Evolutionary conservation across 2,113 vertebrate species (phyloP).

Genomic region (Ovibos moschatus): DNA sequence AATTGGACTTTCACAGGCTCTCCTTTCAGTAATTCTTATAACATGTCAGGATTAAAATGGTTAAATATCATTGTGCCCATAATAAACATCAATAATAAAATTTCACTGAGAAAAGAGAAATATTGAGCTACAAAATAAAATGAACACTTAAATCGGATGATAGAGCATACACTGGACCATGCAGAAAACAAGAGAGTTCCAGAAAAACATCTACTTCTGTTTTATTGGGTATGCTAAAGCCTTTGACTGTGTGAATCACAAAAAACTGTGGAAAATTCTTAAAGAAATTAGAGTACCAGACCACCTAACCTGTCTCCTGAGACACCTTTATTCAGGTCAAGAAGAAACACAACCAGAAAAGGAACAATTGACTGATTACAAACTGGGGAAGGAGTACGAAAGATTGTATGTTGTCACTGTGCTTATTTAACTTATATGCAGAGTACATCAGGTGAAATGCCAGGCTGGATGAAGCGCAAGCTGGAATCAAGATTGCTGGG

Average conservation of each 20-base stretch:
- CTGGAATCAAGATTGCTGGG: not conserved
- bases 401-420: not conserved
- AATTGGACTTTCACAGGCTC: not conserved
- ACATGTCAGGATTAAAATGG: not conserved
- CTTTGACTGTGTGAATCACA: not conserved
- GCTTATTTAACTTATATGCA: not conserved
- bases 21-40: not conserved
- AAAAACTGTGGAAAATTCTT: not conserved
- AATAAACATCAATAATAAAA: not conserved
- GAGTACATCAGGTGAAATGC: not conserved
- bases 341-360: not conserved
- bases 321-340: not conserved
- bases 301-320: not conserved
- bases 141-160: not conserved
- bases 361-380: not conserved
- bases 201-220: not conserved
- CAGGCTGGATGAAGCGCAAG: not conserved
- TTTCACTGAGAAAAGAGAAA: not conserved
- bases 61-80: not conserved
- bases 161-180: not conserved
- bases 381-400: not conserved
- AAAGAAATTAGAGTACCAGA: not conserved
- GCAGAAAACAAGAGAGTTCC: not conserved
- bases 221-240: not conserved
- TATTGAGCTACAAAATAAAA: slow-evolving; percentile 18